Evolutionary conservation across 2,113 vertebrate species (phyloP), one percentile per base, ranked within the genome.

Genomic region (Gallinago jamesoni): DNA sequence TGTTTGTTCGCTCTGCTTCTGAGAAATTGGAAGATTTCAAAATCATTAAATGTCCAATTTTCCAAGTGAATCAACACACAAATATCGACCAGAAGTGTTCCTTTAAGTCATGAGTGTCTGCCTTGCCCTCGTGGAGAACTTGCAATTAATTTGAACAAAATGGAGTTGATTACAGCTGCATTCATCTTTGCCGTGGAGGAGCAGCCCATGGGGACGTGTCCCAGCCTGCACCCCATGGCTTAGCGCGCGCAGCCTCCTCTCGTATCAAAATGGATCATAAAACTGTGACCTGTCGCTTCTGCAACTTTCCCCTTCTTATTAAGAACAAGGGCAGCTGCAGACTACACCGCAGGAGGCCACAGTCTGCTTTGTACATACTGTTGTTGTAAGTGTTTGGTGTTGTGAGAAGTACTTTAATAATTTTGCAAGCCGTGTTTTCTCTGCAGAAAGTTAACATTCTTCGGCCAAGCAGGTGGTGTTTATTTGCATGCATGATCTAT

Each of bases 161-260:
- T n/a, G 69, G 64, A 69, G 83, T 12, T 37, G 92, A 63, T 79
- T 75, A 7, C 76, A 81, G 88, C 79, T 9, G 64, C 18, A 5
- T 43, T 70, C 31, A 14, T 27, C 30, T 39, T 18, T 30, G 84
- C 22, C 50, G 3, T 13, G 47, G 91, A 77, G 94, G 70, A 91
- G 23, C 93, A 56, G 88, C 93, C 94, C 75, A 12, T 30, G 83
- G 90, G 81, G 93, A 94, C 76, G 20, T 95, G 96, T 89, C 76
- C 60, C 56, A 66, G 81, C 96, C 95, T 95, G 96, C 1, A 41
- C 56, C 94, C 91, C 93, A 35, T 1, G 89, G 83, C 60, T 53
- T 5, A 41, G 81, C 15, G 43, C 9, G 47, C 48, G 1, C 93
- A 80, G 87, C 82, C 92, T 52, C 62, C 24, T 52, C 88, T 7